Conservation (phyloP, 2,113 vertebrate species). For the Semicossyphus pulcher region DNA sequence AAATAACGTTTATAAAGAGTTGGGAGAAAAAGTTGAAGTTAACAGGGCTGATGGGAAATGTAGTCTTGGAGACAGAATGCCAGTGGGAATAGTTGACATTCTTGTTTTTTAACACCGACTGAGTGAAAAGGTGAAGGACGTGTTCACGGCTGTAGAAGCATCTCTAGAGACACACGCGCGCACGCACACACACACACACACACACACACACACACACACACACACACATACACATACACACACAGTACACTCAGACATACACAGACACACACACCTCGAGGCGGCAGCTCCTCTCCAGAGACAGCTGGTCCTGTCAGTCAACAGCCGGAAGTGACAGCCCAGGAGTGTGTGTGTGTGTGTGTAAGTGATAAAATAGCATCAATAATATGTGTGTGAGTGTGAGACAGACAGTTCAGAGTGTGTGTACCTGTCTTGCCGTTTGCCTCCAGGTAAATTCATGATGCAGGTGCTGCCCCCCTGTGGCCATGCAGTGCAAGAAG, state of each 20-base stretch:
- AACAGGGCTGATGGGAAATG: constrained; percentile 25
- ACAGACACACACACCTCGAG: constrained; percentile 37
- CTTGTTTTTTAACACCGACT: background rate
- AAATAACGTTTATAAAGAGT: too few species aligned
- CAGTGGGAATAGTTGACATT: background rate
- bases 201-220: background rate
- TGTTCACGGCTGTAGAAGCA: constrained; percentile 1
- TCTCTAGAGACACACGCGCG: too few species aligned
- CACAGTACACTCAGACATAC: constrained; percentile 20
- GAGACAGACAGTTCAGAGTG: background rate
- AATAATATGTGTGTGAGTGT: background rate
- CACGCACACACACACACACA: background rate
- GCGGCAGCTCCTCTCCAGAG: constrained; percentile 48
- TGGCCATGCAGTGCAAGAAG: constrained; percentile 77
- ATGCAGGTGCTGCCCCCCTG: constrained; percentile 81
- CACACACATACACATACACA: constrained; percentile 12
- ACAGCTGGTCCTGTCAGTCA: constrained; percentile 69
- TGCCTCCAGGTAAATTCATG: constrained; percentile 76
- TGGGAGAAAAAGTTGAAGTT: too few species aligned
- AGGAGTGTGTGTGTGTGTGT: constrained; percentile 7
- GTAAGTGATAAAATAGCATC: background rate
- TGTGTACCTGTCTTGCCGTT: background rate
- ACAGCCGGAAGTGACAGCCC: constrained; percentile 51
- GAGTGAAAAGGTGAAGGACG: constrained; percentile 21
- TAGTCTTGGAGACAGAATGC: background rate